These are phyloP conservation scores for Lamprotornis superbus DNA, from an alignment of 2,113 vertebrate genomes.

Conservation along the genomic window DNA sequence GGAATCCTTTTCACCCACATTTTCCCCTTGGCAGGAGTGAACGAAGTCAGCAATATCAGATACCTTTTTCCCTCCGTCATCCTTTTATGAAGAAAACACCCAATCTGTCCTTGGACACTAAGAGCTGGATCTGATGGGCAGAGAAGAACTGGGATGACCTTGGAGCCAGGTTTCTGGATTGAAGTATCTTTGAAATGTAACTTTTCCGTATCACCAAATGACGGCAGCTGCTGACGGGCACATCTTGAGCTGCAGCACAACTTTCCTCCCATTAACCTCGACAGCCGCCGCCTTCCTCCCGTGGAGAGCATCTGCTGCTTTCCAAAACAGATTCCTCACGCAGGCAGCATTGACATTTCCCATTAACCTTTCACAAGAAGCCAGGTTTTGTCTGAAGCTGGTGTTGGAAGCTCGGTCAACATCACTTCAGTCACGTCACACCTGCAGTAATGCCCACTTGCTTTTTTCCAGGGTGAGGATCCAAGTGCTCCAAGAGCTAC, in stretches of 20 bases:
- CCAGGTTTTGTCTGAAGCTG: not conserved
- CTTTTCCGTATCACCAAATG: not conserved
- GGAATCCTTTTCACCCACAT: constrained; percentile 16
- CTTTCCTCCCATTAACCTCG: not conserved
- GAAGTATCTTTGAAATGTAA: not conserved
- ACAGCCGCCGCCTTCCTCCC: not conserved
- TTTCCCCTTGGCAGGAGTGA: not conserved
- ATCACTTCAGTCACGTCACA: not conserved
- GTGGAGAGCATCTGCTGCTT: not conserved
- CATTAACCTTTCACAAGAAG: not conserved
- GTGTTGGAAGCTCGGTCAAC: not conserved
- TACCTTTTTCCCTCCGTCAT: not conserved
- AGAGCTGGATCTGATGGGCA: not conserved
- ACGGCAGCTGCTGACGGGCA: fast-evolving
- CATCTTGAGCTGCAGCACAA: not conserved
- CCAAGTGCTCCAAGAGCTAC: not conserved
- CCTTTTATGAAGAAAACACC: not conserved
- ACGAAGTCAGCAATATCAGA: not conserved
- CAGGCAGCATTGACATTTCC: not conserved
- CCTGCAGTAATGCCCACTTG: fast-evolving
- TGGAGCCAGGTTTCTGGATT: not conserved
- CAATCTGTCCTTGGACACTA: not conserved
- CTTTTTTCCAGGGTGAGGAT: not conserved
- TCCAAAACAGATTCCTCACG: not conserved
- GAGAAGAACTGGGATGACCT: not conserved